Evolutionary conservation across 1,140 invertebrate species (phyloP).

Genomic region (Homalodisca vitripennis): DNA sequence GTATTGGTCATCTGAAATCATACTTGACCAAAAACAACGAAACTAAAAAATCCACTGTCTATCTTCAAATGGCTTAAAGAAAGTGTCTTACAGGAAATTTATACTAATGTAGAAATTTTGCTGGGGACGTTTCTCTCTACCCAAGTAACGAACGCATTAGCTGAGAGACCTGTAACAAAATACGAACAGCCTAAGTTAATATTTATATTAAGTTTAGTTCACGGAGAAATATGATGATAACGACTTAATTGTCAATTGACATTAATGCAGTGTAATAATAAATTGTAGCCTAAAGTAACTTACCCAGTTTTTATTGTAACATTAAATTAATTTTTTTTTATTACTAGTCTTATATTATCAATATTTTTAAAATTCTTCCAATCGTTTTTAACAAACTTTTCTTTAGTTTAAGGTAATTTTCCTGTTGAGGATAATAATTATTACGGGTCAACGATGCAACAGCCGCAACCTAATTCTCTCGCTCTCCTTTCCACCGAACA

Average conservation of each 20-base stretch:
- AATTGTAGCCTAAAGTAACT: no score
- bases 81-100: conserved; percentile 18
- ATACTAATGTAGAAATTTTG: conserved; percentile 24
- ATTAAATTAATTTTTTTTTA: not conserved
- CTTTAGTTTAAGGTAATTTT: conserved; percentile 12
- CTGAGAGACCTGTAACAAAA: conserved; percentile 24
- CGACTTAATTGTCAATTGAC: conserved; percentile 4
- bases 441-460: conserved; percentile 1
- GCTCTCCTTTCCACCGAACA: conserved; percentile 5
- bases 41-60: conserved; percentile 14
- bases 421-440: conserved; percentile 16
- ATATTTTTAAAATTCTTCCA: not conserved
- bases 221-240: conserved; percentile 10
- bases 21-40: not conserved
- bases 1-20: conserved; percentile 4
- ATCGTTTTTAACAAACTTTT: not conserved
- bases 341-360: not conserved
- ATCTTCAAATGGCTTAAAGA: conserved; percentile 17
- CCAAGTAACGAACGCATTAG: conserved; percentile 24
- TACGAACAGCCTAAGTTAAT: not conserved
- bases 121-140: conserved; percentile 20
- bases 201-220: not conserved
- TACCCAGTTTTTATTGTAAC: conserved; percentile 10
- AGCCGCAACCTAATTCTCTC: not conserved
- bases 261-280: no score